Percentiles rank a stretch among this genome's conserved stretches.
Evolutionary conservation across 2,888 invertebrate genomes (phyloP).

Genomic region (Dryadula phaetusa): DNA sequence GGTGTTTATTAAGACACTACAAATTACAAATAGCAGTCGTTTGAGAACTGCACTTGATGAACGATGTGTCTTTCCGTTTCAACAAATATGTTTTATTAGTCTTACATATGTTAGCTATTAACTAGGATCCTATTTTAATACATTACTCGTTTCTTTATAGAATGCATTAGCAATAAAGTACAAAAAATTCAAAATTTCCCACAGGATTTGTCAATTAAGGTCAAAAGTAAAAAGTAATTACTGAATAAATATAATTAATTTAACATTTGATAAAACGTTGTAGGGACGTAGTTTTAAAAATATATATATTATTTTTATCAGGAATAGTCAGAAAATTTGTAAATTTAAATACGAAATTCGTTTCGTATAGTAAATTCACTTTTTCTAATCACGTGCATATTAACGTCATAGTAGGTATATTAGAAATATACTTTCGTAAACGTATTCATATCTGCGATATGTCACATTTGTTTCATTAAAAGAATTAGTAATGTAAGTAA

Average conservation of each 20-base stretch:
- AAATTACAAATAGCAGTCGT: background rate
- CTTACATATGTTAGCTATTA: constrained; percentile 19
- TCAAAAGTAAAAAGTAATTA: background rate
- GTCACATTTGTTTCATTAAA: constrained; percentile 27
- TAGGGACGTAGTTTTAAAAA: background rate
- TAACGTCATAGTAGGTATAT: too few relatives aligned
- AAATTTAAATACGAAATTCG: too few relatives aligned
- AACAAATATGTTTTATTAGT: constrained; percentile 21
- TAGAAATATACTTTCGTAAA: background rate
- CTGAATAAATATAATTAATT: constrained; percentile 1
- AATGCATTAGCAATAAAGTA: constrained; percentile 9
- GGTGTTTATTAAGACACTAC: background rate
- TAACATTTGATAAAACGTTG: background rate
- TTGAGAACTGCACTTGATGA: constrained; percentile 16
- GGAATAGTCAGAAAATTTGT: background rate
- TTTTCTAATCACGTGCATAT: background rate
- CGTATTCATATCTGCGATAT: background rate
- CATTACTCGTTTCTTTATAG: constrained; percentile 1
- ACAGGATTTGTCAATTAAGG: constrained; percentile 4
- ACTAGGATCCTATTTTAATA: constrained; percentile 22
- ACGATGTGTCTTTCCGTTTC: constrained; percentile 14
- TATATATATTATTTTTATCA: background rate
- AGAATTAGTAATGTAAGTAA: constrained; percentile 29
- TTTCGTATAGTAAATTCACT: background rate
- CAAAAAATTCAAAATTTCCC: background rate